Evolutionary conservation across 37 sponge, comb jelly and placozoan genomes (phyloP).

Genomic region (Mnemiopsis leidyi): DNA sequence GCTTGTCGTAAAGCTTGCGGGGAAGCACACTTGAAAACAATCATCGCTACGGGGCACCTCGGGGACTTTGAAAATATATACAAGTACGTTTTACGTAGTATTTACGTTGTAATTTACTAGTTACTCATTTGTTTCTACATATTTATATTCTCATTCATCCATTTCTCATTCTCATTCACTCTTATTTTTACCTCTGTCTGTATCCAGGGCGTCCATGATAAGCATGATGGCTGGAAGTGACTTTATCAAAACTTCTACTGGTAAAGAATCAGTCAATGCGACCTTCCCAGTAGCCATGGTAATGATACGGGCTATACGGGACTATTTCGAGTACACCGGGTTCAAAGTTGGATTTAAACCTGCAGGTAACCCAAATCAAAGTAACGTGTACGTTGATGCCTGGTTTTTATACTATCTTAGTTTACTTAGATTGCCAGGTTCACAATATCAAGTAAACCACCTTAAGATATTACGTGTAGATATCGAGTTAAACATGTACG

Average conservation of each 20-base stretch:
- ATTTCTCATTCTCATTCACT: too few species aligned
- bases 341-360: slow-evolving; percentile 96
- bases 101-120: too few species aligned
- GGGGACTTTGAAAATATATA: slow-evolving; percentile 94
- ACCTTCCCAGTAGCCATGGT: slow-evolving; percentile 97
- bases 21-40: slow-evolving; percentile 93
- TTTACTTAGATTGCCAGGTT: too few species aligned
- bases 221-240: slow-evolving; percentile 99
- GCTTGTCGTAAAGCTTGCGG: slow-evolving; percentile 85
- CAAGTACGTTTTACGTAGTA: slow-evolving; percentile 74
- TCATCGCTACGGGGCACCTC: slow-evolving; percentile 92
- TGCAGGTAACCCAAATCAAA: slow-evolving; percentile 76
- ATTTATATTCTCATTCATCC: too few species aligned
- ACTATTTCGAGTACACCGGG: slow-evolving; percentile 87
- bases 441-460: too few species aligned
- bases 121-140: too few species aligned
- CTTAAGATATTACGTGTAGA: too few species aligned
- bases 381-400: too few species aligned
- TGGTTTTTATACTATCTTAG: too few species aligned
- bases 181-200: too few species aligned
- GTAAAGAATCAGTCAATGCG: slow-evolving; percentile 98
- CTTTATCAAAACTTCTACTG: slow-evolving; percentile 98
- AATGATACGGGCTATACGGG: slow-evolving; percentile 94
- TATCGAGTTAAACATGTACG: too few species aligned
- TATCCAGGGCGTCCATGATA: slow-evolving; percentile 78